A percentile compares a stretch with the other conserved stretches of the same genome.
These are phyloP conservation scores for Ptychadena robeensis DNA, from an alignment of 2,797 vertebrate species.

Conservation along the genomic window DNA sequence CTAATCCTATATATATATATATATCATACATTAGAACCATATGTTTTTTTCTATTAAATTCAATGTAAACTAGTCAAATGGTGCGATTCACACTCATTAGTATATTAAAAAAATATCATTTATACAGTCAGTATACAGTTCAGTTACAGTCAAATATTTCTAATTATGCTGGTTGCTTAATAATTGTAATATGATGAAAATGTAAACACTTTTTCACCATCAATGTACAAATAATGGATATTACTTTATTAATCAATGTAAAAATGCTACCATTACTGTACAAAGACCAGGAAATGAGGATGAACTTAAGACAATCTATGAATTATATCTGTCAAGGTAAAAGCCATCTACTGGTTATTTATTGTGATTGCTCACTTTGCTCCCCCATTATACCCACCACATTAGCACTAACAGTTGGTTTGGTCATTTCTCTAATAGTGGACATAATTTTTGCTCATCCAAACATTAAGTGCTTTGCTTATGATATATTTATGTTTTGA, in stretches of 20 bases:
- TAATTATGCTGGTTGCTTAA: neutral
- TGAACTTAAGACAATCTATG: constrained; percentile 52
- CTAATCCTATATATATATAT: too few species aligned
- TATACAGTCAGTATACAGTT: neutral
- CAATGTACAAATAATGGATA: constrained; percentile 29
- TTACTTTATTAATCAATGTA: constrained; percentile 40
- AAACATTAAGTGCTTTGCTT: constrained; percentile 56
- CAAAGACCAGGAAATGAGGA: constrained; percentile 55
- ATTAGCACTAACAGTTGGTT: constrained; percentile 58
- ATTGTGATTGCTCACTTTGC: constrained; percentile 58
- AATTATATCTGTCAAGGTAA: constrained; percentile 58
- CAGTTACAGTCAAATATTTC: neutral
- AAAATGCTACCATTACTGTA: constrained; percentile 40
- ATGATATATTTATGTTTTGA: constrained; percentile 58
- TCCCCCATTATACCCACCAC: constrained; percentile 44
- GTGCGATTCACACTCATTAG: neutral
- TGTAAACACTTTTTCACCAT: constrained; percentile 1
- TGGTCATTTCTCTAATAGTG: constrained; percentile 59
- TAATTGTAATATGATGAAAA: neutral
- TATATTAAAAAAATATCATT: neutral
- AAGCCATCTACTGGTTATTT: constrained; percentile 60
- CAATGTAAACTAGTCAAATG: too few species aligned
- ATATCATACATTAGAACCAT: too few species aligned
- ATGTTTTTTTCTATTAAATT: too few species aligned
- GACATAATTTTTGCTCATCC: constrained; percentile 60